Base-by-base conservation (phyloP, 1,140 invertebrate species). In the Lasaia peninsularis region DNA sequence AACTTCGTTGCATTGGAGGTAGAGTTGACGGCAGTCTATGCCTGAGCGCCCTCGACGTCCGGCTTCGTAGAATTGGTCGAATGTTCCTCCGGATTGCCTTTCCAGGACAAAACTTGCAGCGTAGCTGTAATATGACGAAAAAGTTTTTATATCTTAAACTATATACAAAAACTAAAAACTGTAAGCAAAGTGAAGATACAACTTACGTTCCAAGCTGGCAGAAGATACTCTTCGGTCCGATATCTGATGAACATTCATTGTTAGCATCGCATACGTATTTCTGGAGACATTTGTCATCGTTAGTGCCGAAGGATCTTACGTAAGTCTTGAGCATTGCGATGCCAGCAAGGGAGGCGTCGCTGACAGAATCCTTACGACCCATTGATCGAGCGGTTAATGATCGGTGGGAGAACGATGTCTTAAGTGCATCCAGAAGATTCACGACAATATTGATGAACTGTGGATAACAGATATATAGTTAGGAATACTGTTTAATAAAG, bases 161-260 rank as follows among this genome's bases (percentile, higher is more conserved):
- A n/a, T n/a, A n/a, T n/a, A n/a, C n/a, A n/a, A n/a, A n/a, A n/a
- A n/a, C n/a, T 20, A 50, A 24, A 24, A 9, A 14, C 11, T 40
- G 16, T 31, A 2, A 33, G 11, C 14, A n/a, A 50, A 2, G 16
- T 21, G 16, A 9, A 5, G n/a, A 14, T 10, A 12, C n/a, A 52
- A 94, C 95, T 95, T 91, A 98, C 96, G 96, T 95, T 94, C 96
- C 96, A 66, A 98, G 90, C 90, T 97, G 96, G 73, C 96, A 97
- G 92, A 97, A 96, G 52, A 97, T 92, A 69, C 95, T 94, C 63
- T 94, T 95, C 61, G 93, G 93, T 67, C 95, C 95, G 52, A 95
- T 93, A 72, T 96, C 95, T 7, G 91, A 90, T n/a, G 94, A 91
- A 79, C 96, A 98, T 77, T 97, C 96, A 16, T 92, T 93, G 76